Percentiles rank a stretch among this genome's conserved stretches.
Evolutionary conservation across 2,113 vertebrate species (phyloP).

Genomic region (Chaetops frenatus): DNA sequence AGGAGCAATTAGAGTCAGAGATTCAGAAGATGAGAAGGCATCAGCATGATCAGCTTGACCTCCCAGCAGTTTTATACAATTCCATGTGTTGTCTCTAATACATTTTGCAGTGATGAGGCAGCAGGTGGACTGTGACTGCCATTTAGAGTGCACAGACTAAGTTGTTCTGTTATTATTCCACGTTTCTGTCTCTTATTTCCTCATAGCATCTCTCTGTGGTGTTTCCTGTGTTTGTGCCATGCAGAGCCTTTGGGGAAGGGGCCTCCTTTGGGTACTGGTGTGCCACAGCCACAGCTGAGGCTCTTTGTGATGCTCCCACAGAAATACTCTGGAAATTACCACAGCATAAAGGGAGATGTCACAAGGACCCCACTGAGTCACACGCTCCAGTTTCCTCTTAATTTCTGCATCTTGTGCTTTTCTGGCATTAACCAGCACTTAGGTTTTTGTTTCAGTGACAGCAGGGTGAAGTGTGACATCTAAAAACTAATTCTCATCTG

Average conservation of each 20-base stretch:
- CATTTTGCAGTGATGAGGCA: not conserved
- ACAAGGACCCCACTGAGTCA: not conserved
- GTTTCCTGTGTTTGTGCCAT: not conserved
- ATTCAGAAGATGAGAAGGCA: not conserved
- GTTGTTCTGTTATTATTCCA: not conserved
- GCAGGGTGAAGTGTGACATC: not conserved
- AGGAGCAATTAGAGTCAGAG: not conserved
- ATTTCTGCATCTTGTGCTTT: not conserved
- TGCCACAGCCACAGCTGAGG: not conserved
- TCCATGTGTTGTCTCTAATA: not conserved
- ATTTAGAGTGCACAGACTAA: not conserved
- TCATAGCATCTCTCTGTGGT: not conserved
- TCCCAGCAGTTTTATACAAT: not conserved
- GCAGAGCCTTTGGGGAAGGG: not conserved
- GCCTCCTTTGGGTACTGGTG: not conserved
- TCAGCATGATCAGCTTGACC: conserved; percentile 2
- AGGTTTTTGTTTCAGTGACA: not conserved
- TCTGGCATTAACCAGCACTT: not conserved
- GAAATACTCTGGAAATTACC: not conserved
- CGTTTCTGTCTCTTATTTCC: not conserved
- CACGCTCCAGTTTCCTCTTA: not conserved
- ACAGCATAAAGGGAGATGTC: not conserved
- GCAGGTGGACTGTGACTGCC: not conserved
- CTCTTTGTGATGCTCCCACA: not conserved
- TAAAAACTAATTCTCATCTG: not conserved